phyloP scores from a whole-genome alignment of 2,888 invertebrate genomes.

The Drosophila neutralis region DNA sequence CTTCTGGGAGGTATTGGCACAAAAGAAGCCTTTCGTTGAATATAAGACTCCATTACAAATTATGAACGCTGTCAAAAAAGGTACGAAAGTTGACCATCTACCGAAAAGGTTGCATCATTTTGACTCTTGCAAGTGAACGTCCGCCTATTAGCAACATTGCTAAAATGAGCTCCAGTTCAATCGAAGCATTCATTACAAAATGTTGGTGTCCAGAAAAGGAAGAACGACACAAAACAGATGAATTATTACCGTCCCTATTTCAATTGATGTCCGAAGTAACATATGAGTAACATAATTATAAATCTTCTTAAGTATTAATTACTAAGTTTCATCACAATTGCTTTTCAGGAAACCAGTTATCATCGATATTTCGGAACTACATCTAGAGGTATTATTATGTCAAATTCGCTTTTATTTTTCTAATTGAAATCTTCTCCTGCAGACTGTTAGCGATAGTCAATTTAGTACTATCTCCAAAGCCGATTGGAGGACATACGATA shows the following conservation, averaged over 20 bases:
- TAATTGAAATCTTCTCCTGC: not conserved
- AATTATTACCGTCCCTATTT: not conserved
- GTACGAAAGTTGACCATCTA: not conserved
- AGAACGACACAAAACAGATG: not conserved
- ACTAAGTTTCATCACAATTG: no score
- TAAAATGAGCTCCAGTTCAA: not conserved
- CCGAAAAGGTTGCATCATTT: not conserved
- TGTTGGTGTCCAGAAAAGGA: not conserved
- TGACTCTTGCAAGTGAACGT: not conserved
- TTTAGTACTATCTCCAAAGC: not conserved
- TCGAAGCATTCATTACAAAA: not conserved
- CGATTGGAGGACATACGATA: not conserved
- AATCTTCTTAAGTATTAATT: not conserved
- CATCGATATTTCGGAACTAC: no score
- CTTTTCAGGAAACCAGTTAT: no score
- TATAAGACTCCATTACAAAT: not conserved
- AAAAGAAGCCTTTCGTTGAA: constrained; percentile 3
- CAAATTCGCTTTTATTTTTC: no score
- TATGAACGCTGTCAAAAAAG: not conserved
- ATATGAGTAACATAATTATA: no score
- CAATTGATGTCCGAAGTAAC: no score
- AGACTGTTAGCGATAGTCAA: not conserved
- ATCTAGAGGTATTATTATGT: no score
- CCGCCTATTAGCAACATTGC: not conserved
- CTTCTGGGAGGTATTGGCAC: constrained; percentile 17